Evolutionary conservation across 1,140 invertebrate species (phyloP).

Genomic region (Procambarus virginalis): DNA sequence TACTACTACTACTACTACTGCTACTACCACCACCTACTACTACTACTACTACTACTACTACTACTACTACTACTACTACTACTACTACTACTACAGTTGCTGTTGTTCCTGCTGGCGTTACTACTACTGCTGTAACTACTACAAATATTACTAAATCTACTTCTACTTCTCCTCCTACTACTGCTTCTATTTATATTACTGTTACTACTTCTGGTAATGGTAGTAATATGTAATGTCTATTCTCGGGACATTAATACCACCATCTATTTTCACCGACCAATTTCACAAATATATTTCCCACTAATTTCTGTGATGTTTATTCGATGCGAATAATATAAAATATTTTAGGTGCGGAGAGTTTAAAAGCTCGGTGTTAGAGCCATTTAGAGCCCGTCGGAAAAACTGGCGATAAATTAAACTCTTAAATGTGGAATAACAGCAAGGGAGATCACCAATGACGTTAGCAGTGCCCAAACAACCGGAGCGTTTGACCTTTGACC

Average conservation of each 20-base stretch:
- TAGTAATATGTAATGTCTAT: no score
- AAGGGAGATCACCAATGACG: no score
- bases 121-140: background rate
- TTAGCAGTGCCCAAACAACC: no score
- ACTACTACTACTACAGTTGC: background rate
- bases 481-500: slow-evolving; percentile 8
- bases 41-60: slow-evolving; percentile 11
- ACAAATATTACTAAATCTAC: background rate
- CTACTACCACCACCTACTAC: background rate
- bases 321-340: background rate
- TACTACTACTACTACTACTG: background rate
- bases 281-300: no score
- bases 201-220: background rate
- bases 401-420: background rate
- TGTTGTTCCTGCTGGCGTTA: background rate
- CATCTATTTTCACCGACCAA: no score
- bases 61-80: slow-evolving; percentile 9
- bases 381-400: background rate
- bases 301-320: background rate
- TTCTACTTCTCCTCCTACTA: background rate
- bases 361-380: background rate
- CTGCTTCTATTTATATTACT: background rate
- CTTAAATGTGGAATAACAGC: no score
- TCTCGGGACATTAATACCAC: no score
- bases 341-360: background rate